These are phyloP conservation scores for Chaetodon trifascialis DNA, from an alignment of 2,113 vertebrate species.

Conservation along the genomic window DNA sequence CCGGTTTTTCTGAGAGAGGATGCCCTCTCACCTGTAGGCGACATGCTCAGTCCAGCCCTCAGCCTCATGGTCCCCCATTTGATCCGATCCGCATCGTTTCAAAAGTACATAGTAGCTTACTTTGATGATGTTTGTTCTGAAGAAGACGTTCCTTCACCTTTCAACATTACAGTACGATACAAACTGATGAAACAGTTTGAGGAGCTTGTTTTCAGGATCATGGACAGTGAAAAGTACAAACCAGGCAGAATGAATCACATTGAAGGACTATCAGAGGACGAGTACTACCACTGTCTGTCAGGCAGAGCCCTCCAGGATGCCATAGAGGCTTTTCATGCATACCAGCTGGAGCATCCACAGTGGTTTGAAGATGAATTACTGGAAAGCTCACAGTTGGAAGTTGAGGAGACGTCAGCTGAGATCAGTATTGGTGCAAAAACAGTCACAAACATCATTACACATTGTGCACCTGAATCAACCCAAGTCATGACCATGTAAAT, in stretches of 20 bases:
- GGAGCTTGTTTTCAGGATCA: constrained; percentile 93
- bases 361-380: constrained; percentile 91
- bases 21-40: constrained; percentile 80
- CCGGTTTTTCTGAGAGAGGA: constrained; percentile 88
- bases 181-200: constrained; percentile 92
- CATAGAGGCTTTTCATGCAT: constrained; percentile 84
- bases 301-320: constrained; percentile 87
- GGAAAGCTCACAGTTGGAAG: constrained; percentile 62
- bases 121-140: constrained; percentile 88
- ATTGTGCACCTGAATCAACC: no score
- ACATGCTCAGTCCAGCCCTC: constrained; percentile 92
- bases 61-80: constrained; percentile 91
- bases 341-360: constrained; percentile 85
- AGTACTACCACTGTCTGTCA: constrained; percentile 82
- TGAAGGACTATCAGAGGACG: constrained; percentile 83
- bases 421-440: not conserved
- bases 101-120: constrained; percentile 93
- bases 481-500: constrained; percentile 6
- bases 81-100: constrained; percentile 86
- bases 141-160: constrained; percentile 88
- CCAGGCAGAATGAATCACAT: constrained; percentile 88
- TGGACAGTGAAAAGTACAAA: constrained; percentile 90
- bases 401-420: constrained; percentile 27
- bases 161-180: constrained; percentile 89
- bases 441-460: no score